Evolutionary conservation across 2,797 vertebrate genomes (phyloP).

Genomic region (Lacerta viridis): DNA sequence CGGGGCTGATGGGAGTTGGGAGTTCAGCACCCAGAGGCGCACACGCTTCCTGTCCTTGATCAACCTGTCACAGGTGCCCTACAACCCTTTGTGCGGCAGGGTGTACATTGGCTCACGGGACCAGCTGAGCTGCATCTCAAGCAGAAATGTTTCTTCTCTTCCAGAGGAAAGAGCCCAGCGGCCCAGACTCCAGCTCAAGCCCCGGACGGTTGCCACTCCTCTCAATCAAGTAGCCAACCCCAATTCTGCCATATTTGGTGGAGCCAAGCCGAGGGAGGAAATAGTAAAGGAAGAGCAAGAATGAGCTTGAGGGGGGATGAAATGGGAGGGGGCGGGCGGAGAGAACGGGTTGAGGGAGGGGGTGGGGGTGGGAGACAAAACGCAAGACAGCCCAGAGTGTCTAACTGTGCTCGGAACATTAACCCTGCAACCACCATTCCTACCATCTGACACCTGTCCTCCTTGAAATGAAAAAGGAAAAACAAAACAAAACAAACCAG

Average conservation of each 20-base stretch:
- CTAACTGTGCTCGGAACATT: constrained; percentile 80
- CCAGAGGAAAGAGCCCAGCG: constrained; percentile 97
- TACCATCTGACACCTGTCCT: constrained; percentile 83
- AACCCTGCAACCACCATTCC: constrained; percentile 85
- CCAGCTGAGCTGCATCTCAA: too few relatives aligned
- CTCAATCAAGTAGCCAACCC: constrained; percentile 99
- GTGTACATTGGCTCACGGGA: too few relatives aligned
- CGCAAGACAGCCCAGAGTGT: constrained; percentile 77
- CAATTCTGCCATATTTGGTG: constrained; percentile 97
- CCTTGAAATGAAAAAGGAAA: constrained; percentile 80
- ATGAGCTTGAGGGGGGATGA: constrained; percentile 75
- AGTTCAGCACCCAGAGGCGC: too few relatives aligned
- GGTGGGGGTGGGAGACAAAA: constrained; percentile 84
- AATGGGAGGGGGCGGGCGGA: constrained; percentile 83
- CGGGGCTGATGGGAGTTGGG: too few relatives aligned
- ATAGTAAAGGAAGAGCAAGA: constrained; percentile 87
- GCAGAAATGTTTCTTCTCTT: constrained; percentile 39
- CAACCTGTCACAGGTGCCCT: not conserved
- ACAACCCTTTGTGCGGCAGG: too few relatives aligned
- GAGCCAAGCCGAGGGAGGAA: constrained; percentile 97
- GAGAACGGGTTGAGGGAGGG: constrained; percentile 80
- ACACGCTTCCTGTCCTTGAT: not conserved
- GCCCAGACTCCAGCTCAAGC: constrained; percentile 96
- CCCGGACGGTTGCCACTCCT: constrained; percentile 93
- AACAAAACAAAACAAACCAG: constrained; percentile 66